Evolutionary conservation across 2,113 vertebrate species (phyloP).

Genomic region (Pimephales promelas): DNA sequence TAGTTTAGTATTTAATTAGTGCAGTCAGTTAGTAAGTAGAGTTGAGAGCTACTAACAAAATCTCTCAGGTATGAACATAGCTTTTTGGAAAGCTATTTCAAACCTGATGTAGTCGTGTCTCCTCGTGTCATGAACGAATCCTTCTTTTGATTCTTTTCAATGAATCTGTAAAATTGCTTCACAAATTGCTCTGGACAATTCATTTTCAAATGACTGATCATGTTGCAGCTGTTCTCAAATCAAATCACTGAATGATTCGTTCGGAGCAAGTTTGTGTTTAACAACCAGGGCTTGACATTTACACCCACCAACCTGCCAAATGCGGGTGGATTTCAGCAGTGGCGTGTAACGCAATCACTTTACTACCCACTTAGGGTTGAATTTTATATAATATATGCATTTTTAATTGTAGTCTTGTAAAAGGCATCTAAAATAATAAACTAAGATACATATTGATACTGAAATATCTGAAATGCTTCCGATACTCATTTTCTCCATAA

Average conservation of each 20-base stretch:
- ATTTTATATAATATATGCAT: no score
- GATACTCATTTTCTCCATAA: no score
- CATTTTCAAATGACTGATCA: neutral
- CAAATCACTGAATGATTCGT: neutral
- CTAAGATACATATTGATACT: no score
- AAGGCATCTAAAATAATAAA: no score
- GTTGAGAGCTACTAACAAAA: slow-evolving; percentile 6
- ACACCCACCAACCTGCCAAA: no score
- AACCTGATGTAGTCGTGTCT: neutral
- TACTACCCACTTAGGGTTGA: no score
- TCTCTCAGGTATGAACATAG: neutral
- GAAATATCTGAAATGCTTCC: no score
- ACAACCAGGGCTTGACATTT: no score
- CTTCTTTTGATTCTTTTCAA: neutral
- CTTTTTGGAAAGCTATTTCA: neutral
- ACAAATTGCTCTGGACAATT: neutral
- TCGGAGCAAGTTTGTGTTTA: neutral
- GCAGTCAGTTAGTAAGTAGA: neutral
- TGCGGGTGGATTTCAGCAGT: no score
- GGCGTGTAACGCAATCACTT: no score
- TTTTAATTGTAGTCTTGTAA: no score
- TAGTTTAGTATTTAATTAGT: neutral
- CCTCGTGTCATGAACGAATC: neutral
- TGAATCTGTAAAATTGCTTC: neutral
- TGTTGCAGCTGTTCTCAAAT: neutral